Base-by-base conservation (phyloP, 2,888 invertebrate genomes). In the Lasiommata megera region DNA sequence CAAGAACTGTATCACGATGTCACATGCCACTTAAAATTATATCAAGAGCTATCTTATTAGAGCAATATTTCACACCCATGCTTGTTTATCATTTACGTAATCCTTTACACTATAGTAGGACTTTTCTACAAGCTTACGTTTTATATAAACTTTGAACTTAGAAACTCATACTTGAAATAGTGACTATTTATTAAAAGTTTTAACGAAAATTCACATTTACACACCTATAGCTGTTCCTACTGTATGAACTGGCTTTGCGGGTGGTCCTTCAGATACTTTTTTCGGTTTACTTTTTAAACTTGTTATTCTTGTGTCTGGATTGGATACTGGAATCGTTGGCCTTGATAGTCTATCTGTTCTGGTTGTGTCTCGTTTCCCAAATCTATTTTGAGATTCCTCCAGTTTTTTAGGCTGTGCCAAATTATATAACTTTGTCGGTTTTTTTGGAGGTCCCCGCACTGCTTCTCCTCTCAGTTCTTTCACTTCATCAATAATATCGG, bases 381-480 rank as follows among this genome's bases (percentile, higher is more conserved):
- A 77, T 65, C 72, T 82, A 47, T 67, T 74, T 57, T 77, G 78
- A 44, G 73, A 76, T 53, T 83, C 82, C 62, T 82, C 84, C 55
- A 73, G 77, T 40, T 73, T 81, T 66, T 84, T 86, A 9, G 90
- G 90, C 62, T 89, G 88, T 11, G 90, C 88, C 54, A 90, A 72
- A 17, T 77, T 72, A 50, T 87, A 74, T 34, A 90, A 66, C 58
- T 89, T 77, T 18, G 87, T 76, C 59, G 64, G 44, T 51, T 58
- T 61, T 67, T 78, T 83, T 0, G 79, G 73, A 36, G 88, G 88
- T 0, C 89, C 89, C 6, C 83, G 76, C 5, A 90, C 88, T n/a
- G 88, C 89, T 69, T 90, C 88, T 0, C 89, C 89, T 58, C 84
- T 77, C 0, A 87, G 79, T 74, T 90, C 88, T 68, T 83, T 88